Conservation (phyloP, 2,113 vertebrate species). For the Rhinopomastus cyanomelas region DNA sequence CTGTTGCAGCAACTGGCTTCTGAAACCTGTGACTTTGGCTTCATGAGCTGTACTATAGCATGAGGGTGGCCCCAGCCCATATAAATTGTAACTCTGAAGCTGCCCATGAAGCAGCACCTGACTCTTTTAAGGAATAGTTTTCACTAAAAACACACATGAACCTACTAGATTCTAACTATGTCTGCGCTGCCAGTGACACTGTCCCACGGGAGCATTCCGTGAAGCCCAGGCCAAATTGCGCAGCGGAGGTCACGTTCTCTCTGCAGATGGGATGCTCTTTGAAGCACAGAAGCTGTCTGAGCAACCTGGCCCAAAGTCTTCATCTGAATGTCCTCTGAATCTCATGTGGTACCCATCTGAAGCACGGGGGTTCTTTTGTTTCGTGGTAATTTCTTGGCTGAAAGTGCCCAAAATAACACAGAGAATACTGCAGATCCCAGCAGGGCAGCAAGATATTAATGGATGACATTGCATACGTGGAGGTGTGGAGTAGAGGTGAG, state of each 20-base stretch:
- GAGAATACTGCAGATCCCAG: background rate
- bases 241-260: background rate
- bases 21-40: background rate
- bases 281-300: background rate
- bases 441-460: background rate
- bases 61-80: background rate
- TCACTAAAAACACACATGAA: background rate
- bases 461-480: fast-evolving
- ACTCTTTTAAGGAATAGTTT: background rate
- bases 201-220: background rate
- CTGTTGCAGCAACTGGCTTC: background rate
- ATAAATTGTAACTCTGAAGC: background rate
- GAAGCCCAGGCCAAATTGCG: background rate
- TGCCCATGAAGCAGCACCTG: background rate
- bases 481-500: background rate
- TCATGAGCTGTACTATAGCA: background rate
- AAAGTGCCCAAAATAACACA: background rate
- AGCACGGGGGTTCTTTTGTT: background rate
- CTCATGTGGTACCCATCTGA: background rate
- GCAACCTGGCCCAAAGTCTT: background rate
- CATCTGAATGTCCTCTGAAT: background rate
- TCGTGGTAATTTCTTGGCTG: background rate
- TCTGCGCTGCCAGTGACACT: background rate
- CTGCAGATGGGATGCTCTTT: background rate
- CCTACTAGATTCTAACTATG: background rate